Conservation (phyloP, 1,140 invertebrate species). For the Drosophila suzukii region DNA sequence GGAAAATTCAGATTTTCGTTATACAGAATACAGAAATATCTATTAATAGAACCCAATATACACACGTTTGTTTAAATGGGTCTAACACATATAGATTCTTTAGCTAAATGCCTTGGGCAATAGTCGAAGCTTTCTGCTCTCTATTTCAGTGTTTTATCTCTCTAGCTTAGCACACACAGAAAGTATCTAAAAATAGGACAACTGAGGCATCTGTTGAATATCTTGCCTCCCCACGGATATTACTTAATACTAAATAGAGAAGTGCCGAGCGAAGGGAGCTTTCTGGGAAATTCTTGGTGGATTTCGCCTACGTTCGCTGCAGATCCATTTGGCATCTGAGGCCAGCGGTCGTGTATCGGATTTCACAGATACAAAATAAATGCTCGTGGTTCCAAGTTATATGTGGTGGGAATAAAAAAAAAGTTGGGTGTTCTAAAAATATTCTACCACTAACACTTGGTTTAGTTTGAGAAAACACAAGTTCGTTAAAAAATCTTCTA, state of each 20-base stretch:
- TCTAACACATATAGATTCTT: slow-evolving; percentile 37
- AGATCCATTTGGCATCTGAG: slow-evolving; percentile 41
- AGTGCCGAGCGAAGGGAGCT: slow-evolving; percentile 46
- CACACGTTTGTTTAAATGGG: slow-evolving; percentile 20
- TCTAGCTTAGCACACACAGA: background rate
- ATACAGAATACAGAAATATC: slow-evolving; percentile 46
- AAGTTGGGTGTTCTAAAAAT: background rate
- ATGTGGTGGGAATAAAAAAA: background rate
- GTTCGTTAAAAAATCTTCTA: no score
- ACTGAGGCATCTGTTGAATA: slow-evolving; percentile 66
- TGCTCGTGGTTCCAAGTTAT: background rate
- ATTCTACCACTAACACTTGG: background rate
- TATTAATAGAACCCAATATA: slow-evolving; percentile 49
- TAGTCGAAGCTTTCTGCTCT: slow-evolving; percentile 40
- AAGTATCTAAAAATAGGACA: slow-evolving; percentile 58
- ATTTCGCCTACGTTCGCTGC: slow-evolving; percentile 44
- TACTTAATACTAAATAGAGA: slow-evolving; percentile 62
- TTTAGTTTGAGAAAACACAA: background rate
- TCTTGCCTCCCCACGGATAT: slow-evolving; percentile 52
- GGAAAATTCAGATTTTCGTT: slow-evolving; percentile 24
- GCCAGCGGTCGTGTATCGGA: slow-evolving; percentile 52
- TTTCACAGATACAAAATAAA: slow-evolving; percentile 41
- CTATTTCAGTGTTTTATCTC: slow-evolving; percentile 10
- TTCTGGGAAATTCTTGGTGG: slow-evolving; percentile 42
- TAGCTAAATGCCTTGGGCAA: slow-evolving; percentile 20